phyloP scores from a whole-genome alignment of 2,797 vertebrate genomes.

The Sarcophilus harrisii region DNA sequence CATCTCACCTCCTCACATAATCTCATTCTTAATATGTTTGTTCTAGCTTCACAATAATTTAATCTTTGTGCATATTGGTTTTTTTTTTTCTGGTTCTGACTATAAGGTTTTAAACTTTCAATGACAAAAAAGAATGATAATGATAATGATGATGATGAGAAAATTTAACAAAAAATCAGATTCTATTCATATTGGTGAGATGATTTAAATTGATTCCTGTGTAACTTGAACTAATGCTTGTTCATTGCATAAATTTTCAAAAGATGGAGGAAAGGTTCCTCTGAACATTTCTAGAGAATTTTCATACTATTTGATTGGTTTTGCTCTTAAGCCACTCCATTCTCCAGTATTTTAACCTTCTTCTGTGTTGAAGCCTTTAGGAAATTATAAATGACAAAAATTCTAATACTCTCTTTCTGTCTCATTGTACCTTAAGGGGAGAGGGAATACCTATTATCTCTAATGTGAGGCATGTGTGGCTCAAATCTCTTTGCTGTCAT shows the following conservation, averaged over 20 bases:
- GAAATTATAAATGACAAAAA: slow-evolving; percentile 40
- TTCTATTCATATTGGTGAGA: neutral
- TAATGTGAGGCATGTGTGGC: slow-evolving; percentile 35
- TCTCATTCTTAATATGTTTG: neutral
- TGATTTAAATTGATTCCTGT: neutral
- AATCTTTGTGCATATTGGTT: neutral
- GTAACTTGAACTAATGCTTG: neutral
- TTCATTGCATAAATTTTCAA: neutral
- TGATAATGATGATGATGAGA: neutral
- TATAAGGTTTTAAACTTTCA: neutral
- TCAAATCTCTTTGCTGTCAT: neutral
- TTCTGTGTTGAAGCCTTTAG: slow-evolving; percentile 23
- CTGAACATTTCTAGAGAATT: fast-evolving
- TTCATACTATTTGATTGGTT: neutral
- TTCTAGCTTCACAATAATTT: neutral
- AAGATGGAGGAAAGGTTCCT: neutral
- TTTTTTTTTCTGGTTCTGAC: neutral
- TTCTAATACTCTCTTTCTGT: neutral
- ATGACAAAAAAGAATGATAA: neutral
- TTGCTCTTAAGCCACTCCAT: neutral
- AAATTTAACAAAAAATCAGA: neutral
- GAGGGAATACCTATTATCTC: neutral
- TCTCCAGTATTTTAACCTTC: neutral
- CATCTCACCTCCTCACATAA: neutral
- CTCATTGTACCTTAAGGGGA: slow-evolving; percentile 20